Percentiles rank a stretch among this genome's conserved stretches.
These are phyloP conservation scores for Zaprionus vittiger DNA, from an alignment of 1,140 invertebrate species.

Conservation along the genomic window DNA sequence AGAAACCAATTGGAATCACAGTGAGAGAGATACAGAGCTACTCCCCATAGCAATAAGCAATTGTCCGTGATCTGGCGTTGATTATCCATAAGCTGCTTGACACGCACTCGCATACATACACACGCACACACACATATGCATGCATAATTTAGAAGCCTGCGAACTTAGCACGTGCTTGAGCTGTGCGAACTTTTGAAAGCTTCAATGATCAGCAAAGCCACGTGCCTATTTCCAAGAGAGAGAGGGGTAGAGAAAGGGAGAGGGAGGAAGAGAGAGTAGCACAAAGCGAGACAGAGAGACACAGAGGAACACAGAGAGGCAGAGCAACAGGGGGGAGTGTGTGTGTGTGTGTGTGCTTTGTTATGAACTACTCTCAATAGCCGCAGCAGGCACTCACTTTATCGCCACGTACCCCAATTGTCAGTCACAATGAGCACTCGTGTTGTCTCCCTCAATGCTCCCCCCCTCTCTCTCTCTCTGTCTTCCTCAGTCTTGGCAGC, in stretches of 20 bases:
- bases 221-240: slow-evolving; percentile 13
- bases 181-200: slow-evolving; percentile 9
- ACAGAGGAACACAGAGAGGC: not conserved
- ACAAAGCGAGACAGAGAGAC: not conserved
- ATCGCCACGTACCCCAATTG: slow-evolving; percentile 51
- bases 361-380: slow-evolving; percentile 25
- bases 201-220: slow-evolving; percentile 8
- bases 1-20: not conserved
- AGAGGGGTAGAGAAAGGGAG: not conserved
- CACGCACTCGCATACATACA: not conserved
- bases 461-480: not conserved
- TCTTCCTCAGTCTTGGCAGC: slow-evolving; percentile 8
- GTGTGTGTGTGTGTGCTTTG: slow-evolving; percentile 13
- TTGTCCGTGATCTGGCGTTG: not conserved
- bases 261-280: not conserved
- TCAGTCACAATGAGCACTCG: slow-evolving; percentile 31
- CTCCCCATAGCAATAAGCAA: not conserved
- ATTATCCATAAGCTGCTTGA: slow-evolving; percentile 9
- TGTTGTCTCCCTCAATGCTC: too few relatives aligned
- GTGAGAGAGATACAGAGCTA: not conserved
- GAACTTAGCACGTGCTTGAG: slow-evolving; percentile 10
- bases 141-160: not conserved
- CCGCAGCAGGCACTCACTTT: slow-evolving; percentile 21
- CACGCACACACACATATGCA: not conserved
- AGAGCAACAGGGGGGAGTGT: not conserved